These are phyloP conservation scores for Tachypleus tridentatus DNA, from an alignment of 1,140 invertebrate species.

Conservation along the genomic window DNA sequence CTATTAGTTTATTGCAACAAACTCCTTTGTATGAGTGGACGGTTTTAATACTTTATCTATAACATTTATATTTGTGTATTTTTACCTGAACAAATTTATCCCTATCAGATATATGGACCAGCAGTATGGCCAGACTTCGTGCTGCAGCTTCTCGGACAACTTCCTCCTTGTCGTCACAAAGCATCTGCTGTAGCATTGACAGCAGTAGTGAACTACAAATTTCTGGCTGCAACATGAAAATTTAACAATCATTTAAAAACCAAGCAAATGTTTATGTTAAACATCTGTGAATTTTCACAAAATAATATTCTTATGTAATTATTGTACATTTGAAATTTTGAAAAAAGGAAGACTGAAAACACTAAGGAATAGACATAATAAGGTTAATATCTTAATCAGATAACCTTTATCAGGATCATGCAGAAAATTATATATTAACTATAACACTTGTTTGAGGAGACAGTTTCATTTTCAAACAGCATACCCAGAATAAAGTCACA, in stretches of 20 bases:
- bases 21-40: too few relatives aligned
- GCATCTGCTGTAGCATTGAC: slow-evolving; percentile 61
- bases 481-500: too few relatives aligned
- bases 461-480: too few relatives aligned
- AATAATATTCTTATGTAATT: neutral
- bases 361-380: too few relatives aligned
- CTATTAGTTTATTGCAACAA: too few relatives aligned
- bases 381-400: too few relatives aligned
- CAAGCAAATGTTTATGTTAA: neutral
- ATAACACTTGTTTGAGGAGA: too few relatives aligned
- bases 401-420: too few relatives aligned
- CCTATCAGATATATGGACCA: slow-evolving; percentile 49
- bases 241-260: neutral
- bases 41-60: neutral
- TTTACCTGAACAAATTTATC: slow-evolving; percentile 54
- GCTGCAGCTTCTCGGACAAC: slow-evolving; percentile 48
- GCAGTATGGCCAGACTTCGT: slow-evolving; percentile 48
- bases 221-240: slow-evolving; percentile 40
- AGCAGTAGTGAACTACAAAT: slow-evolving; percentile 55
- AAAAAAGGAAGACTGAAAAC: too few relatives aligned
- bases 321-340: neutral
- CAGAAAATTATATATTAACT: too few relatives aligned
- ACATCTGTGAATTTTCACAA: neutral
- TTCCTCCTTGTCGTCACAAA: slow-evolving; percentile 55
- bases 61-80: neutral